Evolutionary conservation across 2,113 vertebrate species (phyloP).

Genomic region (Tragelaphus strepsiceros): DNA sequence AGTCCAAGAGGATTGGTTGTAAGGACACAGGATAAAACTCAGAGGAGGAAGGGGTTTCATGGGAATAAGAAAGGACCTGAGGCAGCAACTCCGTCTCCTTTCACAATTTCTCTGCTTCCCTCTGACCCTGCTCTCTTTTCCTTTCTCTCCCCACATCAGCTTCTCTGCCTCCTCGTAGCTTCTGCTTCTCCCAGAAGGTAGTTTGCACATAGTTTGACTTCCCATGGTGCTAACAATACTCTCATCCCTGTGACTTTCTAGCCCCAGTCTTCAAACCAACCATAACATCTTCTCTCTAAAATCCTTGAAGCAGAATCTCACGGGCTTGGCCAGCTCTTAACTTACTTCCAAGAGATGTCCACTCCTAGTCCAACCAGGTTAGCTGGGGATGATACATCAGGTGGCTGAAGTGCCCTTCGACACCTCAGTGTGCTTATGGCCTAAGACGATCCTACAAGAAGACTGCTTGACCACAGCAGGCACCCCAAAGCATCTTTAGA

Average conservation of each 20-base stretch:
- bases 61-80: not conserved
- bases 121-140: not conserved
- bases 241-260: not conserved
- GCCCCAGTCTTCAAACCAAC: not conserved
- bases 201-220: not conserved
- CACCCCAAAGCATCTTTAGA: not conserved
- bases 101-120: not conserved
- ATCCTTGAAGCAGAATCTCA: not conserved
- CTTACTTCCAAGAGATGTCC: too few relatives aligned
- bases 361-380: not conserved
- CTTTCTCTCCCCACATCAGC: not conserved
- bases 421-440: too few relatives aligned
- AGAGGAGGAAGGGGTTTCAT: not conserved
- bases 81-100: not conserved
- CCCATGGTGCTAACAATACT: too few relatives aligned
- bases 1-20: not conserved
- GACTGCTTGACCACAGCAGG: not conserved
- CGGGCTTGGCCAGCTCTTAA: not conserved
- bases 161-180: not conserved
- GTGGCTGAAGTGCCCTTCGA: not conserved
- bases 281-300: not conserved
- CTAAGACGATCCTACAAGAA: not conserved
- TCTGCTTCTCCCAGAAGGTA: not conserved
- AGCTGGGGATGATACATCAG: too few relatives aligned
- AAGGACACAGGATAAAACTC: not conserved